Evolutionary conservation across 2,797 vertebrate species (phyloP).

Genomic region (Mormyrus proboscirostris): DNA sequence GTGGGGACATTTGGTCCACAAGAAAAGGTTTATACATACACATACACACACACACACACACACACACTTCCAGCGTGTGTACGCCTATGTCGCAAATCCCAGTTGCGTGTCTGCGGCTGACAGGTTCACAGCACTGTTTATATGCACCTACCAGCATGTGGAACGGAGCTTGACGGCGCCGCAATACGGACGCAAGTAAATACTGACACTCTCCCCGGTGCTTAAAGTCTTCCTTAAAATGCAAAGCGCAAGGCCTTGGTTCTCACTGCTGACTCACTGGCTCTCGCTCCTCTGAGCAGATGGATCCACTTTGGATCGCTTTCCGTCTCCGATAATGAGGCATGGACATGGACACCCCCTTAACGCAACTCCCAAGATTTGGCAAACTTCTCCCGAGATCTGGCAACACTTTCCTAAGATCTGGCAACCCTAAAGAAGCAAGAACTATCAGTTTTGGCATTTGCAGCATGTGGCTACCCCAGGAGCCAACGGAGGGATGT

Average conservation of each 20-base stretch:
- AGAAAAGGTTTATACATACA: neutral
- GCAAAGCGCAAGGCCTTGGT: neutral
- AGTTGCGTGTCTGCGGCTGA: neutral
- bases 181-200: constrained; percentile 17
- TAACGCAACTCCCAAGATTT: neutral
- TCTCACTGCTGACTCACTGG: neutral
- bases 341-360: neutral
- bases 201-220: constrained; percentile 18
- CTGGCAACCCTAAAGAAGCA: neutral
- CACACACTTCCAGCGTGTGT: neutral
- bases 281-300: neutral
- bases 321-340: neutral
- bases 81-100: neutral
- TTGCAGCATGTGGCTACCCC: neutral
- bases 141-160: neutral
- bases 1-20: neutral
- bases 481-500: neutral
- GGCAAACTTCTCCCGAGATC: neutral
- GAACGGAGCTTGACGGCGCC: constrained; percentile 19
- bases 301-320: neutral
- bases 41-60: neutral
- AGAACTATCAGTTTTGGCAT: neutral
- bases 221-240: neutral
- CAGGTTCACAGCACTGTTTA: constrained; percentile 7
- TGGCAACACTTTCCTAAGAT: neutral